A percentile compares a stretch with the other conserved stretches of the same genome.
Conservation (phyloP, 2,113 vertebrate genomes). For the Trachemys scripta region DNA sequence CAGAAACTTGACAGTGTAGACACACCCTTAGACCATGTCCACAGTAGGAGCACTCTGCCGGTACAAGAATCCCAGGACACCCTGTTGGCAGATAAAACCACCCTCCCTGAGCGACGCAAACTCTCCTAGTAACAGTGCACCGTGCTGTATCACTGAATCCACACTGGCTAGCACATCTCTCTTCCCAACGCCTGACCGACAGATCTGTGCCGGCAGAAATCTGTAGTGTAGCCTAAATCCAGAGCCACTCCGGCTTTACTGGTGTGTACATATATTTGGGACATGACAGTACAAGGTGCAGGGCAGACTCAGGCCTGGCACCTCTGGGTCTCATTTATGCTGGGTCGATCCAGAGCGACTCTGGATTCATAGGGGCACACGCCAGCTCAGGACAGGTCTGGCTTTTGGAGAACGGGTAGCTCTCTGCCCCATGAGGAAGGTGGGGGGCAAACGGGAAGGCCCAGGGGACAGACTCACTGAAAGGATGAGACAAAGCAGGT, state of each 20-base stretch:
- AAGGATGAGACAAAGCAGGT: conserved; percentile 55
- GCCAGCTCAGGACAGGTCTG: not conserved
- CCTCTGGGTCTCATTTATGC: not conserved
- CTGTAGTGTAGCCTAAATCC: not conserved
- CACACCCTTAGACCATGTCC: not conserved
- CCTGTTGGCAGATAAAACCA: not conserved
- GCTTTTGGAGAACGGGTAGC: not conserved
- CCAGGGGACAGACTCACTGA: not conserved
- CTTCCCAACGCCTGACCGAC: not conserved
- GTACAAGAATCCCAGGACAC: not conserved
- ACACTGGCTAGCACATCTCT: not conserved
- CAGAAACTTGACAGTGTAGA: no score
- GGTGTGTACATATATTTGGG: not conserved
- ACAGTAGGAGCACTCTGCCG: no score
- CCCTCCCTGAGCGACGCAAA: no score
- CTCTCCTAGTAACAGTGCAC: no score
- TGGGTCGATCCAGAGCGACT: not conserved
- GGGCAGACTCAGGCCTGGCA: not conserved
- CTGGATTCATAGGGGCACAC: not conserved
- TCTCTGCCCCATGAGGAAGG: not conserved
- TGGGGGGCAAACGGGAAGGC: not conserved
- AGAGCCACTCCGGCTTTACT: not conserved
- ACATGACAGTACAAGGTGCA: not conserved
- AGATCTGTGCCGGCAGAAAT: not conserved
- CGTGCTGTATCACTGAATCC: no score